Evolutionary conservation across 2,888 invertebrate species (phyloP).

Genomic region (Xanthorhoe spadicearia): DNA sequence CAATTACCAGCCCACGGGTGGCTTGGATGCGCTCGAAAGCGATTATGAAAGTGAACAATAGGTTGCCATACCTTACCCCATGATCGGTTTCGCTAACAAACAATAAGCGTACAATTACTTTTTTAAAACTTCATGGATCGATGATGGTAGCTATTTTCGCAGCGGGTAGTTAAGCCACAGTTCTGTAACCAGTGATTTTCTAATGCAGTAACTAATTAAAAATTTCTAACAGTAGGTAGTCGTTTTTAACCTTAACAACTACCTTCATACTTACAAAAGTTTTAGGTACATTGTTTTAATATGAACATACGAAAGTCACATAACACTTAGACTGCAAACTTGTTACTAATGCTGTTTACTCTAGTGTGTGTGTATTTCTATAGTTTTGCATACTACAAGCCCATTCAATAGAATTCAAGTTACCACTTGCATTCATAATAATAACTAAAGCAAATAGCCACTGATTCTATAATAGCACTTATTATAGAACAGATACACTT

Average conservation of each 20-base stretch:
- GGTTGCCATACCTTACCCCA: slow-evolving; percentile 19
- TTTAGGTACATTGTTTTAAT: neutral
- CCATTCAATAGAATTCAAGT: too few relatives aligned
- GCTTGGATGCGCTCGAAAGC: slow-evolving; percentile 31
- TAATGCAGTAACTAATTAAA: neutral
- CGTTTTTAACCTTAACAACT: neutral
- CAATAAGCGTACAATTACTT: slow-evolving; percentile 30
- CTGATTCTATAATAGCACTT: neutral
- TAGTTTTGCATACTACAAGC: neutral
- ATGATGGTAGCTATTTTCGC: slow-evolving; percentile 21
- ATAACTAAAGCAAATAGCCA: neutral
- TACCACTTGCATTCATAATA: too few relatives aligned
- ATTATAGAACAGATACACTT: neutral
- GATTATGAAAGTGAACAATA: slow-evolving; percentile 34
- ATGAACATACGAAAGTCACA: neutral
- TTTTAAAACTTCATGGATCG: slow-evolving; percentile 27
- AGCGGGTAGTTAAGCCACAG: slow-evolving; percentile 11
- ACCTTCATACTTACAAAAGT: neutral
- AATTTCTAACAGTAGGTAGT: neutral
- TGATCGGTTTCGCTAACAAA: slow-evolving; percentile 31
- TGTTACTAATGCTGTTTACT: neutral
- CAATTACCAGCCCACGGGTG: slow-evolving; percentile 22
- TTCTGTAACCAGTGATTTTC: neutral
- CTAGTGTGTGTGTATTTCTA: neutral
- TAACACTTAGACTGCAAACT: neutral